Percentiles rank a stretch among this genome's conserved stretches.
These are phyloP conservation scores for Nomada goodeniana DNA, from an alignment of 2,888 invertebrate genomes.

Conservation along the genomic window DNA sequence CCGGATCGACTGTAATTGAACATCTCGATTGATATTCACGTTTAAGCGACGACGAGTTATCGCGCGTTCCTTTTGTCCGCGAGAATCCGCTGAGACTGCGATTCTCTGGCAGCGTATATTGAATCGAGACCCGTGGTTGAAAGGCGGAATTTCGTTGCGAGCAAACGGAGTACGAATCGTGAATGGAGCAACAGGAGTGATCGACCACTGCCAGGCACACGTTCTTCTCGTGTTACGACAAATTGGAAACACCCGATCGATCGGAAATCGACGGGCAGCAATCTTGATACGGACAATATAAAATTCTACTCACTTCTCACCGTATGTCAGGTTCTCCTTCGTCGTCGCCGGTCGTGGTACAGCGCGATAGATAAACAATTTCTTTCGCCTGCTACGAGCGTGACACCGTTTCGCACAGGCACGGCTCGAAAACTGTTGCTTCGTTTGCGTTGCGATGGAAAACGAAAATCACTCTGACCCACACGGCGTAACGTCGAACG, in stretches of 20 bases:
- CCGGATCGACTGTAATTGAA: constrained; percentile 45
- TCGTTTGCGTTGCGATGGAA: not conserved
- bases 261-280: too few species aligned
- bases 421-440: constrained; percentile 31
- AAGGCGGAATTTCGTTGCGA: not conserved
- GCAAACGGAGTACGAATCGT: not conserved
- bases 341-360: not conserved
- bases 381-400: constrained; percentile 31
- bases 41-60: not conserved
- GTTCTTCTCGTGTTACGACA: not conserved
- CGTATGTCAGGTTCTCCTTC: constrained; percentile 15
- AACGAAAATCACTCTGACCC: constrained; percentile 36
- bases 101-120: not conserved
- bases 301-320: constrained; percentile 52
- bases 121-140: not conserved
- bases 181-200: not conserved
- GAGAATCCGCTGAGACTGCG: constrained; percentile 1
- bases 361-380: constrained; percentile 43
- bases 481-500: not conserved
- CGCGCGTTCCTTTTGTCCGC: not conserved
- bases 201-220: not conserved
- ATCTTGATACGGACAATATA: too few species aligned
- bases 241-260: not conserved
- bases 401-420: constrained; percentile 41
- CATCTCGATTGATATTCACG: constrained; percentile 22